Evolutionary conservation across 2,113 vertebrate genomes (phyloP).

Genomic region (Fukomys damarensis): DNA sequence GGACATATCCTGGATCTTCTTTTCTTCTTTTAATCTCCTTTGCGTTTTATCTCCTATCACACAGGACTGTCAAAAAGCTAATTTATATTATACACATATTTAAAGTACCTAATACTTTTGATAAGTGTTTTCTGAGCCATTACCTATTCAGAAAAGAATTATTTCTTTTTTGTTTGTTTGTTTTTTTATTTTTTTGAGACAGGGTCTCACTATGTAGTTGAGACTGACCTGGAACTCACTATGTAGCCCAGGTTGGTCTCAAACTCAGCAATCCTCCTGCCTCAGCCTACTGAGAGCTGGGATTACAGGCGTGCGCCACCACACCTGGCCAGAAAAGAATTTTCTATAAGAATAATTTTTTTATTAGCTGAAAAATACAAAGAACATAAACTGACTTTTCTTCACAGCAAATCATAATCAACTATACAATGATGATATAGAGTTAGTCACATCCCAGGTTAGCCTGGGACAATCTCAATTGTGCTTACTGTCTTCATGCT

Average conservation of each 20-base stretch:
- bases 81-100: background rate
- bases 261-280: too few species aligned
- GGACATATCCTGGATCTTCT: background rate
- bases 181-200: too few species aligned
- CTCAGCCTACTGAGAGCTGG: too few species aligned
- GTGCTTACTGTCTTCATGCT: background rate
- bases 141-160: constrained; percentile 42
- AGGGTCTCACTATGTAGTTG: too few species aligned
- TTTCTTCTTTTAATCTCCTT: background rate
- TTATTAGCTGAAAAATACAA: constrained; percentile 44
- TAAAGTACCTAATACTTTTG: background rate
- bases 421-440: background rate
- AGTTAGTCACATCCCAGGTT: background rate
- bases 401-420: background rate
- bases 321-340: constrained; percentile 24
- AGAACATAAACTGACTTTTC: background rate
- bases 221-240: too few species aligned
- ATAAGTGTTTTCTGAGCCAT: background rate
- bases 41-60: background rate
- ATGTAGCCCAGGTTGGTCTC: too few species aligned
- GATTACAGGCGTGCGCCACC: too few species aligned
- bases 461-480: background rate
- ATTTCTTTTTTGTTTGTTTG: too few species aligned
- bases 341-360: background rate
- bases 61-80: background rate